phyloP scores from a whole-genome alignment of 2,113 vertebrate genomes.

The Myrmecophaga tridactyla region DNA sequence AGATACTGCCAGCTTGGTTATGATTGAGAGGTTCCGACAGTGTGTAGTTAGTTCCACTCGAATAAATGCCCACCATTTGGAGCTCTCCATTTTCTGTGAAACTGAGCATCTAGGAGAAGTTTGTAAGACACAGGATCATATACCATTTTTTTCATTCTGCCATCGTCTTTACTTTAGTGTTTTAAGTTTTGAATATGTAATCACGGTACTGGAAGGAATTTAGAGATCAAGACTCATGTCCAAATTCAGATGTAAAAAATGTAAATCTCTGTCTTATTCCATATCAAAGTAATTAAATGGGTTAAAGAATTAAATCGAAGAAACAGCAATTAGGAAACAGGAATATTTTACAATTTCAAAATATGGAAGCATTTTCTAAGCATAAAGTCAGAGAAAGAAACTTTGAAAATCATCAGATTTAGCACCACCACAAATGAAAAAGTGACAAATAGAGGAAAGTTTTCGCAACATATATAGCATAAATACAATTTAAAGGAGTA shows the following conservation, averaged over 20 bases:
- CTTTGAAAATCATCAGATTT: neutral
- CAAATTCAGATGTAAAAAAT: neutral
- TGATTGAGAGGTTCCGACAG: constrained; percentile 24
- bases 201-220: neutral
- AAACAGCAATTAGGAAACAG: neutral
- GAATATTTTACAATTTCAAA: neutral
- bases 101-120: neutral
- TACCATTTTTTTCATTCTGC: neutral
- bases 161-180: neutral
- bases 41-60: neutral
- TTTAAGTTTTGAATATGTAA: neutral
- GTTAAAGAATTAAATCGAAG: neutral
- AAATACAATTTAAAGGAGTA: neutral
- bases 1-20: neutral
- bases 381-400: neutral
- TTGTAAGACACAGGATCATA: fast-evolving
- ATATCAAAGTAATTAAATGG: neutral
- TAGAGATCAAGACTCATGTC: neutral
- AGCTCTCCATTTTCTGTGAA: neutral
- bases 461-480: neutral
- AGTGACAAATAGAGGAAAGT: neutral
- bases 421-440: neutral
- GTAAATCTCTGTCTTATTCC: neutral
- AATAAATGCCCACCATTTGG: neutral
- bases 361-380: neutral